Evolutionary conservation across 2,113 vertebrate species (phyloP).

Genomic region (Jaculus jaculus): DNA sequence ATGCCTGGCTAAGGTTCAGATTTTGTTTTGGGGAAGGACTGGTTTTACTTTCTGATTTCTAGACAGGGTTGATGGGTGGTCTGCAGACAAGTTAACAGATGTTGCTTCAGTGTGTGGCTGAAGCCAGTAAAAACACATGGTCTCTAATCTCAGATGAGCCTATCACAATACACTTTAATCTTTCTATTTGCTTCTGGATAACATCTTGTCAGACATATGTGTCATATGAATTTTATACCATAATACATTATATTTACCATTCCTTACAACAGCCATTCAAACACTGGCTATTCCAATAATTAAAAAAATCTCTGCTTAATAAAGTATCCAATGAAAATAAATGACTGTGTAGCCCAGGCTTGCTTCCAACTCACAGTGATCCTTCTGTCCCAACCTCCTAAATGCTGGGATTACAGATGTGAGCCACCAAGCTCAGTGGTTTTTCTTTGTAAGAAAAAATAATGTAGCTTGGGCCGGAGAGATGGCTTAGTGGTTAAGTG

Average conservation of each 20-base stretch:
- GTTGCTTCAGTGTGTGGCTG: neutral
- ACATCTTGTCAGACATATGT: neutral
- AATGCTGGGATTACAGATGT: neutral
- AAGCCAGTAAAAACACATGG: neutral
- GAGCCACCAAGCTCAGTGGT: too few relatives aligned
- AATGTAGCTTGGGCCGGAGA: too few relatives aligned
- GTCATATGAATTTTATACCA: neutral
- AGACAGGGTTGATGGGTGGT: neutral
- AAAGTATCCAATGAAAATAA: neutral
- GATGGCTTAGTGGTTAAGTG: too few relatives aligned
- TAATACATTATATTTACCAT: neutral
- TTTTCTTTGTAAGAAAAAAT: neutral
- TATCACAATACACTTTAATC: neutral
- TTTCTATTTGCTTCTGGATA: neutral
- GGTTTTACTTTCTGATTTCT: conserved; percentile 31
- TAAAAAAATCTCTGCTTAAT: neutral
- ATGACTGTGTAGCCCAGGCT: neutral
- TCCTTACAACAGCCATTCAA: neutral
- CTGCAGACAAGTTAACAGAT: neutral
- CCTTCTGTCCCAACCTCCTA: neutral
- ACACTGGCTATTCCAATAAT: neutral
- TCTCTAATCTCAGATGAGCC: neutral
- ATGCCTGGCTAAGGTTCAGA: too few relatives aligned
- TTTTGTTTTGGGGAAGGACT: neutral
- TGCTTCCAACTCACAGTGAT: neutral